Conservation (phyloP, 1,140 invertebrate species). For the Aphelenchoides besseyi region DNA sequence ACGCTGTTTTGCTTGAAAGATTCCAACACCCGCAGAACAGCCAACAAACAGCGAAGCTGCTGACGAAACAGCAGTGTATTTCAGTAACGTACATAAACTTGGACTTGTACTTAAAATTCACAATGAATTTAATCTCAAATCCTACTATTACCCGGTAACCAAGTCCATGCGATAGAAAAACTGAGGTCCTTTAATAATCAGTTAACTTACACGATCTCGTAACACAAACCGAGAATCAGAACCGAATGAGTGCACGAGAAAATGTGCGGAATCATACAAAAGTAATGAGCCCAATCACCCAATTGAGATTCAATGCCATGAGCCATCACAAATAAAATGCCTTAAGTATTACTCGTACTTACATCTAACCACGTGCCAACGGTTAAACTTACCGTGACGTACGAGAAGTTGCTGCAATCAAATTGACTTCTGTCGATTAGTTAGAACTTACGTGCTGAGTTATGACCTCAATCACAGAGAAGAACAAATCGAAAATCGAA, state of each 20-base stretch:
- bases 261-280: background rate
- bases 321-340: background rate
- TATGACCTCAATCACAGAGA: slow-evolving; percentile 3
- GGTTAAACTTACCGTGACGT: background rate
- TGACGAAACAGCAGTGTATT: background rate
- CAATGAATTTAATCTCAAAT: background rate
- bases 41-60: slow-evolving; percentile 7
- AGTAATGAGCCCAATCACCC: background rate
- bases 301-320: background rate
- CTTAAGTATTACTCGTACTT: too few relatives aligned
- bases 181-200: background rate
- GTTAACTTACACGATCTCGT: too few relatives aligned
- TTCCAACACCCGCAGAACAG: background rate
- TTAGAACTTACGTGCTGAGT: background rate
- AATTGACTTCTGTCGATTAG: background rate
- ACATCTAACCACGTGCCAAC: too few relatives aligned
- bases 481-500: slow-evolving; percentile 7
- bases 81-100: background rate
- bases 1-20: slow-evolving; percentile 2
- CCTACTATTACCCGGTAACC: background rate
- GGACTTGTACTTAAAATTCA: background rate
- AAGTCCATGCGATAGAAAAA: background rate
- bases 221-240: background rate
- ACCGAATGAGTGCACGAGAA: slow-evolving; percentile 8
- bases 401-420: background rate